These are phyloP conservation scores for Limosa lapponica DNA, from an alignment of 2,797 vertebrate species.

Conservation along the genomic window DNA sequence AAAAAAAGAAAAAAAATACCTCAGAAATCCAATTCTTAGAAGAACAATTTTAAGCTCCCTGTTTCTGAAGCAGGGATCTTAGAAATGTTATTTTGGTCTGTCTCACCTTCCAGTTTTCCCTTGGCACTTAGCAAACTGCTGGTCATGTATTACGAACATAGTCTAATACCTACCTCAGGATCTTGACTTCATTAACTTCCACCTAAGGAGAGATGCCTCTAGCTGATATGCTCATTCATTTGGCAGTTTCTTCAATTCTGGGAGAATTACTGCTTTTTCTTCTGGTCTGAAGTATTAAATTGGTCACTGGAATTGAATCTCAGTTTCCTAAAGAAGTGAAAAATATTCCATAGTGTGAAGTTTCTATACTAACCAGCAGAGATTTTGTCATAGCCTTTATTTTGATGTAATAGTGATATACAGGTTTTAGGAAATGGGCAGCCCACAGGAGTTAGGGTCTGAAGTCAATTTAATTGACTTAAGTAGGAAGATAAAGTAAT, in stretches of 20 bases:
- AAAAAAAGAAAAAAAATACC: background rate
- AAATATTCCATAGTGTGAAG: background rate
- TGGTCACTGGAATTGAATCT: conserved; percentile 26
- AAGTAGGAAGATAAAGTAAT: background rate
- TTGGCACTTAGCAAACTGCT: background rate
- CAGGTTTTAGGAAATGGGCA: background rate
- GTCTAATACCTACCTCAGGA: conserved; percentile 10
- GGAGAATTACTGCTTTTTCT: conserved; percentile 40
- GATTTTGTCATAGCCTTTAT: background rate
- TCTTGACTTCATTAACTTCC: conserved; percentile 51
- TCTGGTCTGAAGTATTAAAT: conserved; percentile 15
- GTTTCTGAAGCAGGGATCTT: background rate
- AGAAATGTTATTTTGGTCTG: background rate
- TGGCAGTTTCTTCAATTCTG: conserved; percentile 45
- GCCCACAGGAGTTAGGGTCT: background rate
- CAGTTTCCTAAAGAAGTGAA: background rate
- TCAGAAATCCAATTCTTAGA: background rate
- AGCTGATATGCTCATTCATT: conserved; percentile 6
- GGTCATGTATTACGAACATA: conserved; percentile 40
- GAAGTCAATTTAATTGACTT: background rate
- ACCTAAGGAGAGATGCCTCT: conserved; percentile 23
- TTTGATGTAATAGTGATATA: background rate
- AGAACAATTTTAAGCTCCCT: background rate
- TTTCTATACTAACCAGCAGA: background rate
- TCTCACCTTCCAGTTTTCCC: background rate